A percentile compares a stretch with the other conserved stretches of the same genome.
These are phyloP conservation scores for Lamprologus ornatipinnis DNA, from an alignment of 2,113 vertebrate species.

Conservation along the genomic window DNA sequence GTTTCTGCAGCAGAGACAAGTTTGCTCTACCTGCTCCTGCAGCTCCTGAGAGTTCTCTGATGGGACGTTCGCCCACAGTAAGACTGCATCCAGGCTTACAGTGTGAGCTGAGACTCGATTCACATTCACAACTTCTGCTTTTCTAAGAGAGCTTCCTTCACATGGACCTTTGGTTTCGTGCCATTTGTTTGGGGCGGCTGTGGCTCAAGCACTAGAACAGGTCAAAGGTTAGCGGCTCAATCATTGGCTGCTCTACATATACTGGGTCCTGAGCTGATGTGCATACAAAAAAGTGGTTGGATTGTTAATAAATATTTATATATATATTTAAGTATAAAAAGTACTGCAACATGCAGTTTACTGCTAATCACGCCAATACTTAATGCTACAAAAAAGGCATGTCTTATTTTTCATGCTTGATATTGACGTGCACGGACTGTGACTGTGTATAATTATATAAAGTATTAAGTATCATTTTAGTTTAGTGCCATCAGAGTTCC, in stretches of 20 bases:
- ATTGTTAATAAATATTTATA: neutral
- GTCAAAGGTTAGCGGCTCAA: accelerated
- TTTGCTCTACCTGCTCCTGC: neutral
- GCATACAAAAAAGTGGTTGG: neutral
- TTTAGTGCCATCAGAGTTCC: neutral
- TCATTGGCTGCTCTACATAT: neutral
- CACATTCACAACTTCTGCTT: neutral
- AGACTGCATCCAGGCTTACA: neutral
- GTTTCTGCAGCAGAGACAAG: neutral
- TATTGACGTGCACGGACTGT: accelerated
- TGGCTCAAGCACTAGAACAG: neutral
- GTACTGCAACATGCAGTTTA: neutral
- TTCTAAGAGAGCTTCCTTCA: neutral
- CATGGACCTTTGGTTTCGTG: accelerated
- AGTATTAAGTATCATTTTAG: neutral
- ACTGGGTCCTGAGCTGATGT: neutral
- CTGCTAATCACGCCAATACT: neutral
- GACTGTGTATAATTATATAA: neutral
- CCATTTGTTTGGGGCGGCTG: neutral
- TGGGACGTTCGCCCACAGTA: neutral
- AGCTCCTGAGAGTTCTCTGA: neutral
- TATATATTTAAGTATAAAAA: neutral
- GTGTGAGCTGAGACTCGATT: accelerated
- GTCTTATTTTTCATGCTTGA: neutral
- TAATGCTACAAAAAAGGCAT: neutral